Evolutionary conservation across 1,140 invertebrate species (phyloP), one percentile per base, ranked within the genome.

Genomic region (Ceratitis capitata): DNA sequence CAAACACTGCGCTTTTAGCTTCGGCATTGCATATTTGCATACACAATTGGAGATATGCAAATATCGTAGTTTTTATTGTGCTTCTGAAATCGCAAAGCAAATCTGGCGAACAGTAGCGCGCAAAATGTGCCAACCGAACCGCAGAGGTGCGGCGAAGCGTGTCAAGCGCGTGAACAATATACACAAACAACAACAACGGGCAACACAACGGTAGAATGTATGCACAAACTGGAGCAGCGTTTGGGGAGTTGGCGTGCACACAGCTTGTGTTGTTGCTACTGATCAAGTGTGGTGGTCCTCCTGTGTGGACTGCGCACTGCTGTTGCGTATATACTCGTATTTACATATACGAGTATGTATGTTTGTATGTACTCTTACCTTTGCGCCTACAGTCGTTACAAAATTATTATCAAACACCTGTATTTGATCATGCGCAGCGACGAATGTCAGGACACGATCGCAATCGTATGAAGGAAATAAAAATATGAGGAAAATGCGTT

Each of bases 381-480:
- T 49, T 64, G 14, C 35, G 39, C 19, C 1, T 45, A 9, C 16
- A 78, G 39, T 78, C 16, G n/a, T 78, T 78, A 14, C 39, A 78
- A 78, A 78, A 78, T 78, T 78, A 78, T 78, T 78, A 78, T 78
- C 69, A 78, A 78, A 78, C 69, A 78, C 69, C 69, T 78, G 69
- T 78, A 78, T 78, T 78, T 78, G 69, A 78, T 78, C 69, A 78
- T 78, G 69, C 7, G 69, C 42, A 74, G 69, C 69, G 69, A 5
- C 39, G 9, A n/a, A 23, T 45, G 64, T 74, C 64, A 3, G n/a
- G n/a, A 19, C 69, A 45, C 14, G 29, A 0, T 74, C 69, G 19
- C n/a, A 32, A 45, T 78, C 39, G 69, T 14, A 39, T 42, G 5
- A 45, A 29, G 23, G 5, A 29, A 61, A 12, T 5, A 4, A 45